Evolutionary conservation across 2,113 vertebrate species (phyloP), one percentile per base, ranked within the genome.

Genomic region (Pseudopipra pipra): DNA sequence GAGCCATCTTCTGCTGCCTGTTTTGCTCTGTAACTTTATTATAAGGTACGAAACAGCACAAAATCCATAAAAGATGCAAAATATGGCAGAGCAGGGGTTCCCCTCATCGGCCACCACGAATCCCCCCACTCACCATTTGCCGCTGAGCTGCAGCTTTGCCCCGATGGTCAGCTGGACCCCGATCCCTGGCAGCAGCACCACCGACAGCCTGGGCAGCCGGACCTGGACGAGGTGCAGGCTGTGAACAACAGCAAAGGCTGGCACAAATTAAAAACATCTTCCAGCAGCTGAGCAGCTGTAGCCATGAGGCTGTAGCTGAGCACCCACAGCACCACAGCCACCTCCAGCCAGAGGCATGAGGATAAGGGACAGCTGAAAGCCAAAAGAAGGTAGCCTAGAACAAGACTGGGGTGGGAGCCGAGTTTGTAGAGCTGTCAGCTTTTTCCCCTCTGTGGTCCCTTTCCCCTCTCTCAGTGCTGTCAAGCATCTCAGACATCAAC

Each of bases 201-300:
- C 54, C 0, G 83, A 85, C 54, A 95, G 59, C 46, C 2, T 75
- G 81, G 92, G 83, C 21, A 73, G 19, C 21, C 3, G 18, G 14
- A 46, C 39, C 51, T 41, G 43, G 49, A 71, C 73, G 14, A 97
- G 86, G 52, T 76, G 93, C 8, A 97, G 88, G 12, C 97, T 97
- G 95, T 47, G 28, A 94, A 75, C 22, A 47, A 61, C 54, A 84
- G 80, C 56, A 46, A 19, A 49, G 52, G 66, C 39, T 52, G 74
- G 63, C 79, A 72, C 58, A 19, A 8, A 24, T 8, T 3, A 22
- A 55, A 62, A 63, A 56, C 76, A 18, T 12, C 61, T 21, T 9
- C 80, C 16, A 14, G 22, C 3, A 54, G 67, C 82, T 12, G 20
- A 54, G 87, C 63, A 37, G 46, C 85, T 54, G 30, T 4, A 13